These are phyloP conservation scores for Lycocorax pyrrhopterus DNA, from an alignment of 2,113 vertebrate species.

Conservation along the genomic window DNA sequence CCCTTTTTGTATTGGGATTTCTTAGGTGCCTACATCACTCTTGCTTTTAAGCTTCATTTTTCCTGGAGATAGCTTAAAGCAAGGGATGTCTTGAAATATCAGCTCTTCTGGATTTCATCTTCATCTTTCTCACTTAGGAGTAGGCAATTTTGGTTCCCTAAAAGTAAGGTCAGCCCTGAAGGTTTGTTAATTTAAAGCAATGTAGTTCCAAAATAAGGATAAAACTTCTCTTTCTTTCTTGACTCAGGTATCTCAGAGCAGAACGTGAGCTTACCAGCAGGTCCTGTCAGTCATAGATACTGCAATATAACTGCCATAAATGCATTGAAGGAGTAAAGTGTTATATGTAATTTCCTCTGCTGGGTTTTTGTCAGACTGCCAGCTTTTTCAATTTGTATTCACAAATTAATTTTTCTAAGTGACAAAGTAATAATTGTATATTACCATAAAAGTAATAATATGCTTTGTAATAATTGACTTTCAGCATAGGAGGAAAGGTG, in stretches of 20 bases:
- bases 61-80: background rate
- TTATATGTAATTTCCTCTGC: background rate
- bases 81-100: background rate
- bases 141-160: background rate
- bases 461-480: background rate
- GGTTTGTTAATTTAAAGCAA: background rate
- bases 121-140: background rate
- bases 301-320: background rate
- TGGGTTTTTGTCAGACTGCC: background rate
- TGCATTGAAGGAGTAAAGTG: background rate
- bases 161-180: background rate
- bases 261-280: background rate
- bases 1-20: background rate
- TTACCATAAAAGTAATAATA: background rate
- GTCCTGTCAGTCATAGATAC: background rate
- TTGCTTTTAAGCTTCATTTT: slow-evolving; percentile 1
- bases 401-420: background rate
- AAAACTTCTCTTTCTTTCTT: background rate
- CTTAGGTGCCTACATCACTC: background rate
- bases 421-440: background rate
- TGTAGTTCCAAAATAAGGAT: background rate
- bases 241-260: background rate
- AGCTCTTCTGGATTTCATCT: background rate
- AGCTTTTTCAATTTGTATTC: background rate
- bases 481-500: background rate